Base-by-base conservation (phyloP, 2,888 invertebrate genomes). In the Ectemnius lituratus region DNA sequence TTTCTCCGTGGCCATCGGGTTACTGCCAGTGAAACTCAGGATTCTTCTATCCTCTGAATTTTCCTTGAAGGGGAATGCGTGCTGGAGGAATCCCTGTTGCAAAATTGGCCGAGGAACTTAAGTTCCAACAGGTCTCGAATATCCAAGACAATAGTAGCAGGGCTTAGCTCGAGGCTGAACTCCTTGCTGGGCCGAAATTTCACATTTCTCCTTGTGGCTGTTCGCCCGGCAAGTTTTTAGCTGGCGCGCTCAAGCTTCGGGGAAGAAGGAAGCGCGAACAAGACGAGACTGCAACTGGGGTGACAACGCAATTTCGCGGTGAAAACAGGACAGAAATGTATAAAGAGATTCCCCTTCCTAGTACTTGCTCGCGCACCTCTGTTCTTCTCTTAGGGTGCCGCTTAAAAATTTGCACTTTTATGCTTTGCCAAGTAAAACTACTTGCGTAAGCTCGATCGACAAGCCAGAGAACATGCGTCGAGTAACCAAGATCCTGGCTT, bases 341-440 rank as follows among this genome's bases (percentile, higher is more conserved):
- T 81, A 84, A 80, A 85, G 82, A 85, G 86, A 88, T 87, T 84
- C 8, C 37, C 11, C 37, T 37, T 4, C 37, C 37, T 6, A 37
- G 86, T 85, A 85, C 82, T 84, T 84, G 79, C 79, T 69, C 73
- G 52, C 52, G 52, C 52, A 52, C 52, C 23, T 23, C 23, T 23
- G 3, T 23, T 23, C 23, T 23, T 23, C 23, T 5, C 52, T 52
- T 5, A 11, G 52, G 8, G 52, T 57, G 80, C 67, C 82, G 83
- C 83, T 86, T 86, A 82, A 86, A 84, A 88, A 88, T 88, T 87
- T 86, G 84, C 86, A 85, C 84, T 86, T 88, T 86, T 84, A 86
- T 82, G 80, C 77, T 78, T 58, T 67, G 16, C 67, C 59, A 66
- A 67, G 70, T 65, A 64, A 77, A 72, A 68, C 73, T 62, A 69